Conservation (phyloP, 2,888 invertebrate species). For the Trachelus stipa region DNA sequence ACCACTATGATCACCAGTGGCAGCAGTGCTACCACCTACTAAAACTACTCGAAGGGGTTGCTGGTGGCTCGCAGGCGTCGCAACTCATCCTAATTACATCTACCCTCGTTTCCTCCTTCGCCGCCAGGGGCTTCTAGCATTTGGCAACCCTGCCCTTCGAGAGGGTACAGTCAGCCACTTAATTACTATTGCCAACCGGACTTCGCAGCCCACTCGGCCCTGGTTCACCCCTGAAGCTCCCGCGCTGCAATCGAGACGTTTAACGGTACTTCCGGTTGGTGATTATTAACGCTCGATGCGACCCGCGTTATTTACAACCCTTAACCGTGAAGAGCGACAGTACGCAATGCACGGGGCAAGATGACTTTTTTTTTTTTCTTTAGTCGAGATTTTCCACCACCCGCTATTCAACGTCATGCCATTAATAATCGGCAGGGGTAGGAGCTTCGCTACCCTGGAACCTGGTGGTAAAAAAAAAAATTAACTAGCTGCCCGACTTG, state of each 20-base stretch:
- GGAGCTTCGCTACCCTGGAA: not conserved
- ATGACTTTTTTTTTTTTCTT: not conserved
- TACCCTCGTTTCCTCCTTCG: constrained; percentile 58
- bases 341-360: not conserved
- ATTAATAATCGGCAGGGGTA: not conserved
- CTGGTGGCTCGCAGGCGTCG: constrained; percentile 29
- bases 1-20: not conserved
- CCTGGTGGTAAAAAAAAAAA: constrained; percentile 41
- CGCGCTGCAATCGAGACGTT: constrained; percentile 50
- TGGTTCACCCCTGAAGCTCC: constrained; percentile 15
- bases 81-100: constrained; percentile 62
- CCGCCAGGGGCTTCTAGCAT: constrained; percentile 30
- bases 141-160: constrained; percentile 34
- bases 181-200: constrained; percentile 60
- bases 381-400: not conserved
- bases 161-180: constrained; percentile 50
- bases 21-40: not conserved
- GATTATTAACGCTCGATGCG: not conserved
- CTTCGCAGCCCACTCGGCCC: constrained; percentile 30
- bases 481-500: constrained; percentile 41
- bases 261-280: constrained; percentile 50
- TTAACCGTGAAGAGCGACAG: not conserved
- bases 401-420: not conserved
- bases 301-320: not conserved
- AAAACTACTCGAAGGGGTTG: not conserved